phyloP scores from a whole-genome alignment of 2,797 vertebrate species.

The Pantherophis alleghaniensis region DNA sequence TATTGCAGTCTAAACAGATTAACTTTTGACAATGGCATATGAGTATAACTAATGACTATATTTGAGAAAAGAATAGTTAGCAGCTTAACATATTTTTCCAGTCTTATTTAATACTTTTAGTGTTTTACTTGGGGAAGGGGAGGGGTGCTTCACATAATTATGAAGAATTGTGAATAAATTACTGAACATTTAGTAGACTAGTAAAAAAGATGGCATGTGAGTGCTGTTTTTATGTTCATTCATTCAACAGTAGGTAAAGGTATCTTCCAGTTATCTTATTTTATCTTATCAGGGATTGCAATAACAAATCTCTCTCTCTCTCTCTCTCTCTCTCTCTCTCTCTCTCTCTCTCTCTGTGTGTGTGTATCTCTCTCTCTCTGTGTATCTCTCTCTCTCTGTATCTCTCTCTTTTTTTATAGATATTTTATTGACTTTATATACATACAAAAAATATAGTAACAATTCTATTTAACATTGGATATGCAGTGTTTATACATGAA shows the following conservation, averaged over 20 bases:
- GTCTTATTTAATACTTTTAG: background rate
- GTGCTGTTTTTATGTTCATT: background rate
- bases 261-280: background rate
- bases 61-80: background rate
- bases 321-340: no score
- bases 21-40: background rate
- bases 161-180: background rate
- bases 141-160: background rate
- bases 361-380: no score
- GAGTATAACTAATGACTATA: background rate
- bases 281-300: constrained; percentile 1
- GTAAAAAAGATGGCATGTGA: background rate
- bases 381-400: no score
- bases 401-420: no score
- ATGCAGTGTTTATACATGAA: no score
- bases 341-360: no score
- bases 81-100: background rate
- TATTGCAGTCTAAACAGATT: background rate
- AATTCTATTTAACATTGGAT: no score
- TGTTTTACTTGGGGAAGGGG: background rate
- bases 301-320: constrained; percentile 17
- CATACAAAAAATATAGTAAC: no score
- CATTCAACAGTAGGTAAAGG: constrained; percentile 19
- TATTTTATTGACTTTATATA: no score
- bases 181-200: background rate